phyloP scores from a whole-genome alignment of 1,140 invertebrate genomes.

The Tribolium castaneum region DNA sequence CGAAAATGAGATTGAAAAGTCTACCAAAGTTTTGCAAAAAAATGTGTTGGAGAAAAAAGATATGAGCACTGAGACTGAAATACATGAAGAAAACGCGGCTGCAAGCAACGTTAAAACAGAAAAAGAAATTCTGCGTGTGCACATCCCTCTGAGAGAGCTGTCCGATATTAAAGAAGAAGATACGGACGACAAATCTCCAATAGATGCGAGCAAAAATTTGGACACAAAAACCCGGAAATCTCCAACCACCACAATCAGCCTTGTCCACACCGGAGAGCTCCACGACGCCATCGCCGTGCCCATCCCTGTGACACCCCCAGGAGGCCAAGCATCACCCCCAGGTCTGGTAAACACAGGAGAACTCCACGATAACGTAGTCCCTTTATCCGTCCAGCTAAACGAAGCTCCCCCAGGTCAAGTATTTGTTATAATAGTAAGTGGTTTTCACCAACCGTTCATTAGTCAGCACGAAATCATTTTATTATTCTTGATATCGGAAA shows the following conservation, averaged over 20 bases:
- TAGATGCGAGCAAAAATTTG: neutral
- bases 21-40: neutral
- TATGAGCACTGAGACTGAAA: neutral
- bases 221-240: neutral
- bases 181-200: neutral
- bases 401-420: slow-evolving; percentile 61
- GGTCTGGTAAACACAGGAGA: slow-evolving; percentile 52
- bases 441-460: slow-evolving; percentile 38
- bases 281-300: slow-evolving; percentile 47
- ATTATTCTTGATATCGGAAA: neutral
- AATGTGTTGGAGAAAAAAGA: neutral
- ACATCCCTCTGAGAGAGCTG: slow-evolving; percentile 45
- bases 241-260: neutral
- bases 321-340: slow-evolving; percentile 1
- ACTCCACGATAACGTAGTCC: slow-evolving; percentile 52
- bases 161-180: slow-evolving; percentile 51
- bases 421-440: slow-evolving; percentile 65
- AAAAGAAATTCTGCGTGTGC: neutral
- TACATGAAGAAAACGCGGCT: neutral
- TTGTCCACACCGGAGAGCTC: slow-evolving; percentile 48
- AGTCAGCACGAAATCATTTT: neutral
- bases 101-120: neutral
- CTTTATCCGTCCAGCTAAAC: slow-evolving; percentile 49
- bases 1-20: neutral
- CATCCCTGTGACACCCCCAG: neutral